Percentiles rank a stretch among this genome's conserved stretches.
Conservation (phyloP, 2,888 invertebrate species). For the Dicroscelio sp. region DNA sequence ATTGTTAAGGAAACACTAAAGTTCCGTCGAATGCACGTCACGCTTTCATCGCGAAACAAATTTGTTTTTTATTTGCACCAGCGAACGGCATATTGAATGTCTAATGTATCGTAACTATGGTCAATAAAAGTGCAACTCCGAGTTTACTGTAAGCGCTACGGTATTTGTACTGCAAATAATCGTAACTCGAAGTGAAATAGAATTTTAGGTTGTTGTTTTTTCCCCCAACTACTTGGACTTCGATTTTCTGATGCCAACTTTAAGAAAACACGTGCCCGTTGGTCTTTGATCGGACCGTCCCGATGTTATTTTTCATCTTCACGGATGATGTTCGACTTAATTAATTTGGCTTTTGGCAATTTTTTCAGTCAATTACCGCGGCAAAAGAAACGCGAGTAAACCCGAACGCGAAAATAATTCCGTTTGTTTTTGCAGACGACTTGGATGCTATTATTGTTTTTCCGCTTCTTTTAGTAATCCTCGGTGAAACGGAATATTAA, state of each 20-base stretch:
- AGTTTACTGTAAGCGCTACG: conserved; percentile 59
- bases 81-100: conserved; percentile 58
- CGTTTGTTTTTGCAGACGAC: background rate
- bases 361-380: conserved; percentile 41
- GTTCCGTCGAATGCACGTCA: conserved; percentile 12
- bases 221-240: background rate
- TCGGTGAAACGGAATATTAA: too few species aligned
- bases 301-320: conserved; percentile 62
- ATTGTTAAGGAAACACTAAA: conserved; percentile 35
- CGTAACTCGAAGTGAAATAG: conserved; percentile 66
- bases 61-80: conserved; percentile 49
- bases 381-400: background rate
- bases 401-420: background rate
- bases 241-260: conserved; percentile 60
- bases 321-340: conserved; percentile 35
- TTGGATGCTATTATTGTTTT: background rate
- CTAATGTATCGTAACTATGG: conserved; percentile 62
- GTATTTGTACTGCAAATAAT: conserved; percentile 70
- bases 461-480: too few species aligned
- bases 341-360: conserved; percentile 44
- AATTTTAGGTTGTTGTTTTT: conserved; percentile 61
- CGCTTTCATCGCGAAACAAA: conserved; percentile 32
- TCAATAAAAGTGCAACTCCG: conserved; percentile 63
- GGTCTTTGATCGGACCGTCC: too few species aligned
- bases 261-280: conserved; percentile 36